These are phyloP conservation scores for Hemichromis elongatus DNA, from an alignment of 2,113 vertebrate genomes.

Conservation along the genomic window DNA sequence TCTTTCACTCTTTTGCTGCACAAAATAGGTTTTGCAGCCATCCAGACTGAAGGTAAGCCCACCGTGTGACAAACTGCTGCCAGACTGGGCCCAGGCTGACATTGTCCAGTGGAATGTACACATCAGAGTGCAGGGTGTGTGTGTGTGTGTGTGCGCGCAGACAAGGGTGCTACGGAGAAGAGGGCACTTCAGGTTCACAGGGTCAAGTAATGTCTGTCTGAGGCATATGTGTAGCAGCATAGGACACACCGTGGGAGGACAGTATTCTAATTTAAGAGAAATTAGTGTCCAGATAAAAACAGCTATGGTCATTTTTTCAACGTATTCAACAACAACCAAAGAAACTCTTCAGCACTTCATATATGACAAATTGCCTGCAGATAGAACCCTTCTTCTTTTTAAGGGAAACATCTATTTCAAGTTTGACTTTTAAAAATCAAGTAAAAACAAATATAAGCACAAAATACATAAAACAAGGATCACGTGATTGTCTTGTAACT, in stretches of 20 bases:
- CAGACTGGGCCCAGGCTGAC: constrained; percentile 64
- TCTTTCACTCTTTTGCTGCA: neutral
- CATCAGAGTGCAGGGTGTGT: constrained; percentile 28
- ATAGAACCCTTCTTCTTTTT: neutral
- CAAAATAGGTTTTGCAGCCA: neutral
- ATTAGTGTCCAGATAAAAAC: neutral
- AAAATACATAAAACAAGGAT: neutral
- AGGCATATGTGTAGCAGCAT: constrained; percentile 35
- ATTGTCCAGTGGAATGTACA: constrained; percentile 71
- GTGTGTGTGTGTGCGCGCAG: constrained; percentile 1
- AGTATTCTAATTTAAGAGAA: neutral
- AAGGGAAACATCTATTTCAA: neutral
- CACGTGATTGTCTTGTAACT: neutral
- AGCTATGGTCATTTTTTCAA: neutral
- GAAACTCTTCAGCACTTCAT: neutral
- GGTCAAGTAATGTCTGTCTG: constrained; percentile 68
- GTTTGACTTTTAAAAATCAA: neutral
- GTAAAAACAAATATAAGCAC: neutral
- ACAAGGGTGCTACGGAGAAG: constrained; percentile 42
- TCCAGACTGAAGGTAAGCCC: constrained; percentile 32
- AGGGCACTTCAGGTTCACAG: constrained; percentile 59
- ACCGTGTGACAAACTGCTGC: constrained; percentile 56
- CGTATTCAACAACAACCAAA: neutral
- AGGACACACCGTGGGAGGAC: neutral
- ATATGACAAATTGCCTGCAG: neutral